Evolutionary conservation across 2,113 vertebrate genomes (phyloP).

Genomic region (Mandrillus leucophaeus): DNA sequence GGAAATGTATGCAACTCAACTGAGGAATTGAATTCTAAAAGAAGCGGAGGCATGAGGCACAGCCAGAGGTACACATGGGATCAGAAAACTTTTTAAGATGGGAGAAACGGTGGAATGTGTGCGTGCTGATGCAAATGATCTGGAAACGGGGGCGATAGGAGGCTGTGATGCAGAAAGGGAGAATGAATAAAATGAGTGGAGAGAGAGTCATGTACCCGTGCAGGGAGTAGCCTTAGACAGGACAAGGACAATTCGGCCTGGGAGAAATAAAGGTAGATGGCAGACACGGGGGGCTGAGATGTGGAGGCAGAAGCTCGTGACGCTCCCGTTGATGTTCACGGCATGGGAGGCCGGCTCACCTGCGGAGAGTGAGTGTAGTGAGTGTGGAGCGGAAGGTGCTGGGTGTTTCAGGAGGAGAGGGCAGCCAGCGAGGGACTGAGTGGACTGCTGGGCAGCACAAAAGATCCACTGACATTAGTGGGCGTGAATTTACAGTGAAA

Average conservation of each 20-base stretch:
- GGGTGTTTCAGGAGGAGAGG: neutral
- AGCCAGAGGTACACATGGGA: neutral
- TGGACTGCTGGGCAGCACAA: neutral
- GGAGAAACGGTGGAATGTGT: neutral
- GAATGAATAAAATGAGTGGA: neutral
- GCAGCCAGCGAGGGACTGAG: neutral
- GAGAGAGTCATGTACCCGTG: neutral
- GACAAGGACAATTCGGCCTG: neutral
- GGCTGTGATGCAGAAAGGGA: neutral
- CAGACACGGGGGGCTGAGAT: neutral
- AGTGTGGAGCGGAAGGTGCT: neutral
- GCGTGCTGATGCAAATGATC: neutral
- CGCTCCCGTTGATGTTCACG: neutral
- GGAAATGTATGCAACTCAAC: neutral
- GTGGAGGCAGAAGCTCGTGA: neutral
- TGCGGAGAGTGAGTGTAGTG: neutral
- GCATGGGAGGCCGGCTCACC: neutral
- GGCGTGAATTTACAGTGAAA: neutral
- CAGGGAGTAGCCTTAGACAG: neutral
- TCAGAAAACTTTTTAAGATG: neutral
- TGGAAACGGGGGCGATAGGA: neutral
- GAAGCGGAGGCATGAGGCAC: neutral
- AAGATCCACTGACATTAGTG: neutral
- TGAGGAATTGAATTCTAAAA: neutral
- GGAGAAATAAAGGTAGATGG: neutral